Evolutionary conservation across 2,888 invertebrate species (phyloP).

Genomic region (Apodemia zela): DNA sequence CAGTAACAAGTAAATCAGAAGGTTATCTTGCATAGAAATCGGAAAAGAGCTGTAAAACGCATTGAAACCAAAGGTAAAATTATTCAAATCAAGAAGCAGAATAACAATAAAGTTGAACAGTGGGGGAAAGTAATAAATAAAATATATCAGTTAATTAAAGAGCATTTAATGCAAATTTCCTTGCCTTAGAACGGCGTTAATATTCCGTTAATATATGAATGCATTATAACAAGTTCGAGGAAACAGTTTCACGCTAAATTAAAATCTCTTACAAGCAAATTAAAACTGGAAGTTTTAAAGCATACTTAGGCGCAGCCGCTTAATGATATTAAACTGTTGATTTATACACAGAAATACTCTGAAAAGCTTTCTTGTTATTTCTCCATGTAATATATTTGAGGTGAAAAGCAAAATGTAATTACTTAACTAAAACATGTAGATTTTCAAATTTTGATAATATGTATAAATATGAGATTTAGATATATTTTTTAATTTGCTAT

Average conservation of each 20-base stretch:
- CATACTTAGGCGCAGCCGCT: conserved; percentile 61
- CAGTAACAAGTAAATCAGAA: too few species aligned
- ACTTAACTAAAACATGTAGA: conserved; percentile 17
- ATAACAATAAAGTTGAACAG: conserved; percentile 5
- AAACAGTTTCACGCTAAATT: conserved; percentile 66
- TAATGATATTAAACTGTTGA: conserved; percentile 70
- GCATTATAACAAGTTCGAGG: conserved; percentile 57
- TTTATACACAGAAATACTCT: conserved; percentile 57
- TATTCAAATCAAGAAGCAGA: conserved; percentile 4
- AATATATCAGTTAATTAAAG: conserved; percentile 14
- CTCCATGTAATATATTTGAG: conserved; percentile 32
- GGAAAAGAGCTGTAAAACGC: not conserved
- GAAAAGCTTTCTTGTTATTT: conserved; percentile 40
- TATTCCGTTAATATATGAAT: conserved; percentile 63
- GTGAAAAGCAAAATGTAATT: conserved; percentile 25
- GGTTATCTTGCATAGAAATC: too few species aligned
- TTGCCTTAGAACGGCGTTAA: conserved; percentile 34
- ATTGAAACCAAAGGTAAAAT: not conserved
- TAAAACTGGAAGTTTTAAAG: conserved; percentile 64
- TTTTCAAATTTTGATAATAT: not conserved
- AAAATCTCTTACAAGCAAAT: conserved; percentile 65
- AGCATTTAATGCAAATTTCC: conserved; percentile 10
- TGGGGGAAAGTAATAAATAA: conserved; percentile 11
- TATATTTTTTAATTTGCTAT: too few species aligned
- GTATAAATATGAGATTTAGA: not conserved